Conservation (phyloP, 2,113 vertebrate genomes). For the Phyllostomus discolor region DNA sequence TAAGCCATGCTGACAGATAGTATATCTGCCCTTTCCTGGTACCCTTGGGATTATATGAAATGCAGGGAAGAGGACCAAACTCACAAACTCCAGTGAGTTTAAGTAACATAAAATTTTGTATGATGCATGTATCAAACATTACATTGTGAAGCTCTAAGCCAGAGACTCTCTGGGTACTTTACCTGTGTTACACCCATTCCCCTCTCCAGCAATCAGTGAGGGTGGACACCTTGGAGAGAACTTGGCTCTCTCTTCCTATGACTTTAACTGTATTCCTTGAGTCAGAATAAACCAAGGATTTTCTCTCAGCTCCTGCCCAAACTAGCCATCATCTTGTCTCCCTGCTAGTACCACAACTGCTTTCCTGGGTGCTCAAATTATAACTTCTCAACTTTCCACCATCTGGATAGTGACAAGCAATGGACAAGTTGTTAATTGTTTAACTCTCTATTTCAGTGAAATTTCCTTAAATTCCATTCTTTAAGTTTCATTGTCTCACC, state of each 20-base stretch:
- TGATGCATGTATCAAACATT: neutral
- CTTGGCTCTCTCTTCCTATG: neutral
- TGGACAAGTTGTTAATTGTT: neutral
- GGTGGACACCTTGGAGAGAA: neutral
- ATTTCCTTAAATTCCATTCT: neutral
- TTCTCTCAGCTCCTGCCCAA: neutral
- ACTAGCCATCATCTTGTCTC: neutral
- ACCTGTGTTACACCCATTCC: neutral
- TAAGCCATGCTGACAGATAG: neutral
- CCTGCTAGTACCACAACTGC: neutral
- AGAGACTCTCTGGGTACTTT: neutral
- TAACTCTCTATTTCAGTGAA: neutral
- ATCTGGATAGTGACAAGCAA: neutral
- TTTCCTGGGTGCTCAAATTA: neutral
- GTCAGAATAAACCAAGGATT: neutral
- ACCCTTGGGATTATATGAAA: neutral
- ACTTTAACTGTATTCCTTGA: neutral
- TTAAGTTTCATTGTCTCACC: neutral
- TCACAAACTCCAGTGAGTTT: neutral
- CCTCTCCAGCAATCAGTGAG: neutral
- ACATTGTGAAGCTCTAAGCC: neutral
- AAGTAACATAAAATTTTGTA: neutral
- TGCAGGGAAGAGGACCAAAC: neutral
- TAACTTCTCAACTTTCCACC: neutral
- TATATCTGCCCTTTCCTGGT: too few relatives aligned